Conservation (phyloP, 2,797 vertebrate genomes). For the Betta splendens region DNA sequence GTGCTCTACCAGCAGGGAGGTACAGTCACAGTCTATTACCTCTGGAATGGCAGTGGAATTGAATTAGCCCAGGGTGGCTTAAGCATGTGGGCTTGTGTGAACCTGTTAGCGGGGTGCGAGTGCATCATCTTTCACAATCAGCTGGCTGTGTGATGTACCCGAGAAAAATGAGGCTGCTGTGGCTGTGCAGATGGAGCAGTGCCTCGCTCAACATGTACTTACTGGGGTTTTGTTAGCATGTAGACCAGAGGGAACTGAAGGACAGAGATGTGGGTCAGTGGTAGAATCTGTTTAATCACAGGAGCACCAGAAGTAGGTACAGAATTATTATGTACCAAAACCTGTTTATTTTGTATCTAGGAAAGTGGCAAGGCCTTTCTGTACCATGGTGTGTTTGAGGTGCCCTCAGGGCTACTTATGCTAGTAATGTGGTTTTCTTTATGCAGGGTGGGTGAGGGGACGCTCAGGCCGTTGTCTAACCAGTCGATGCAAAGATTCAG, state of each 20-base stretch:
- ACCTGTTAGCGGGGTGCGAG: slow-evolving; percentile 72
- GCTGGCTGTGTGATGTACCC: slow-evolving; percentile 63
- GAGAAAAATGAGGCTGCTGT: slow-evolving; percentile 60
- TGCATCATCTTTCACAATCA: slow-evolving; percentile 75
- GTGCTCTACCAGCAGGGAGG: slow-evolving; percentile 36
- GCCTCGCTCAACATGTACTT: slow-evolving; percentile 61
- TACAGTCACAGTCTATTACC: slow-evolving; percentile 57
- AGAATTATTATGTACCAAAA: not conserved
- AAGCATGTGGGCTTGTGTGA: slow-evolving; percentile 74
- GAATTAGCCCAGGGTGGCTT: slow-evolving; percentile 74
- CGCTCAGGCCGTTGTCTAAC: too few species aligned
- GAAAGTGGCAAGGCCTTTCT: too few species aligned
- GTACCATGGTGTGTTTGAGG: too few species aligned
- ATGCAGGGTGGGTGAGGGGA: too few species aligned
- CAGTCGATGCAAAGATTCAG: too few species aligned
- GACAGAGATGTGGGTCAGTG: not conserved
- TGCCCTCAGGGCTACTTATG: too few species aligned
- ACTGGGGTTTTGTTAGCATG: slow-evolving; percentile 20
- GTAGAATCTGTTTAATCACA: not conserved
- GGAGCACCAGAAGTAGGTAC: not conserved
- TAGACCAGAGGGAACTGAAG: not conserved
- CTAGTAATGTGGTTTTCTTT: too few species aligned
- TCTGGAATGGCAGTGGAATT: slow-evolving; percentile 61
- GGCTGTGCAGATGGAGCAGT: slow-evolving; percentile 65
- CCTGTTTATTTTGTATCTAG: not conserved